Percentiles rank a stretch among this genome's conserved stretches.
Evolutionary conservation across 2,888 invertebrate genomes (phyloP).

Genomic region (Lepidochrysops patricia): DNA sequence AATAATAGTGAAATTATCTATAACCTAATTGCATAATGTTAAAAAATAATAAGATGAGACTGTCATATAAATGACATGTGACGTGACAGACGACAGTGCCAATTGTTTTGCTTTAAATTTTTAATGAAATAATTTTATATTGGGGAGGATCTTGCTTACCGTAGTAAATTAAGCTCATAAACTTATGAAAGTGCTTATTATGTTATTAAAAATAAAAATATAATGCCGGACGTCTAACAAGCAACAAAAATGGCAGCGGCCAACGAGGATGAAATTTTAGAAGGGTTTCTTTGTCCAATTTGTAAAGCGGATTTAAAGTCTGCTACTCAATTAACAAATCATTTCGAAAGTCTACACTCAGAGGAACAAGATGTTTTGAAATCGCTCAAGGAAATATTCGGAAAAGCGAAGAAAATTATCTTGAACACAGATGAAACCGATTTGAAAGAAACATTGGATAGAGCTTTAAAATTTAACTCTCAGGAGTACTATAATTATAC

Average conservation of each 20-base stretch:
- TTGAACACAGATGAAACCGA: slow-evolving; percentile 83
- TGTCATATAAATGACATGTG: too few relatives aligned
- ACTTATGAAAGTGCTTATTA: slow-evolving; percentile 11
- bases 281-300: slow-evolving; percentile 96
- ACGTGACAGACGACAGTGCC: background rate
- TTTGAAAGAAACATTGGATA: slow-evolving; percentile 73
- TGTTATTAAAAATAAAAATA: slow-evolving; percentile 26
- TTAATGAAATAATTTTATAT: background rate
- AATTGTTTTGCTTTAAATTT: background rate
- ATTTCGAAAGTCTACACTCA: slow-evolving; percentile 91
- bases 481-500: slow-evolving; percentile 43
- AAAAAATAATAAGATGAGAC: too few relatives aligned
- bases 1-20: too few relatives aligned
- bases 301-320: slow-evolving; percentile 93
- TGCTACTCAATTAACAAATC: slow-evolving; percentile 85
- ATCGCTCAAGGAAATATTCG: slow-evolving; percentile 87
- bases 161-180: background rate
- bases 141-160: slow-evolving; percentile 20
- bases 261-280: slow-evolving; percentile 79
- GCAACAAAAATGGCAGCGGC: slow-evolving; percentile 48
- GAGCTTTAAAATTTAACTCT: slow-evolving; percentile 59
- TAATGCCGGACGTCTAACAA: slow-evolving; percentile 17
- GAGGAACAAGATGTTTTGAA: slow-evolving; percentile 89
- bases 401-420: slow-evolving; percentile 93
- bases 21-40: too few relatives aligned